Conservation (phyloP, 2,797 vertebrate species). For the Adrianichthys oophorus region DNA sequence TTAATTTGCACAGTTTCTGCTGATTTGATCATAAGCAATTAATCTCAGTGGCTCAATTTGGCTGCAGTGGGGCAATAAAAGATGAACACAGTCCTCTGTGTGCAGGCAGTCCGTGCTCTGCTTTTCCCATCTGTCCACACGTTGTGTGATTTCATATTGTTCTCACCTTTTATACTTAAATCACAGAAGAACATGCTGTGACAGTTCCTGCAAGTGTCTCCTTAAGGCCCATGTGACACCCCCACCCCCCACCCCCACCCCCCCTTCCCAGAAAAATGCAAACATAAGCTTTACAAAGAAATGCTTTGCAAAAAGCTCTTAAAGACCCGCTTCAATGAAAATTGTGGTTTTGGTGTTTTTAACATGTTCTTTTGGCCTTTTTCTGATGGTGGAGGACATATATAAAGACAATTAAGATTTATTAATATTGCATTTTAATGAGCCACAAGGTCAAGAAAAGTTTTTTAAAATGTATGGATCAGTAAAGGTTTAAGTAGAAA, state of each 20-base stretch:
- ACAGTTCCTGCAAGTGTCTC: conserved; percentile 2
- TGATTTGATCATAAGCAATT: conserved; percentile 83
- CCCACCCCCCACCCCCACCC: not conserved
- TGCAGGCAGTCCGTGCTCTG: conserved; percentile 28
- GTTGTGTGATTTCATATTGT: conserved; percentile 1
- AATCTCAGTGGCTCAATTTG: conserved; percentile 72
- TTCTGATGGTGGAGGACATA: no score
- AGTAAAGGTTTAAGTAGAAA: conserved; percentile 15
- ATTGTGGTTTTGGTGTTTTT: no score
- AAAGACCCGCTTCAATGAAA: no score
- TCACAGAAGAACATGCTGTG: conserved; percentile 10
- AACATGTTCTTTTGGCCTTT: no score
- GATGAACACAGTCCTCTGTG: conserved; percentile 38
- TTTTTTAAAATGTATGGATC: conserved; percentile 4
- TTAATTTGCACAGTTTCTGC: conserved; percentile 76
- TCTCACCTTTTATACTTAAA: conserved; percentile 14
- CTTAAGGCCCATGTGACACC: not conserved
- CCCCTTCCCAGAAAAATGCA: not conserved
- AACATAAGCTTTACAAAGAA: conserved; percentile 6
- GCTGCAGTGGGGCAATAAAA: conserved; percentile 46
- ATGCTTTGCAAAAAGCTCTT: not conserved
- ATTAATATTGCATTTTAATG: not conserved
- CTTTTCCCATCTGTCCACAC: conserved; percentile 7
- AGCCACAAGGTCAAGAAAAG: conserved; percentile 5
- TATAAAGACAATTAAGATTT: no score